Evolutionary conservation across 2,888 invertebrate species (phyloP), one percentile per base, ranked within the genome.

Genomic region (Hydrotaea diabolus): DNA sequence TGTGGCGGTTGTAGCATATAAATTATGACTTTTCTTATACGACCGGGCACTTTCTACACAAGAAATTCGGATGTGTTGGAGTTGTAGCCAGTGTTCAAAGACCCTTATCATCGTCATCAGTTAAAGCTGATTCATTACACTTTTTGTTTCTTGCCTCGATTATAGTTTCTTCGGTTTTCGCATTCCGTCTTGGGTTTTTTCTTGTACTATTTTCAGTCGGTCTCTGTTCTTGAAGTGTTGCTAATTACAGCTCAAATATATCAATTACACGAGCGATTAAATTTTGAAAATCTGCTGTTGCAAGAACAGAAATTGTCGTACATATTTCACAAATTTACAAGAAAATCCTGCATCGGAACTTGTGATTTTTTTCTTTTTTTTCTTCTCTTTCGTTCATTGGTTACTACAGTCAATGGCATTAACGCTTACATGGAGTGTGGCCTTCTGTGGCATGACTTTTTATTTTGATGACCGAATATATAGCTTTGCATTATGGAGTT

Each of bases 181-280:
- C 31, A 21, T 64, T 31, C 64, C 46, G 15, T 46, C 49, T 55
- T 39, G 62, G 73, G 53, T 64, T 75, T 71, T 46, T 39, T 79
- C 36, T 15, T 71, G 43, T 13, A 57, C 62, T 59, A 81, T 74
- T 81, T 64, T 72, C 74, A 39, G 79, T 57, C 71, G 69, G 49
- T 77, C 77, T 83, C 76, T 77, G 75, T 73, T 82, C 62, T 46
- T 73, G 85, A 86, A 87, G 83, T 87, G 86, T 79, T 86, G 85
- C 86, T 87, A 87, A 87, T 87, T 87, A 87, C 86, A 83, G 85
- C 86, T 86, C 85, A 85, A 87, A 86, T 87, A 85, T 86, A 86
- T 86, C 87, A 87, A 87, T 87, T 87, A 87, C 87, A 87, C 86
- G 83, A 87, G 62, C 87, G 86, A 87, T 87, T 87, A 86, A 86